These are phyloP conservation scores for Dorcus hopei DNA, from an alignment of 2,888 invertebrate species.

Conservation along the genomic window DNA sequence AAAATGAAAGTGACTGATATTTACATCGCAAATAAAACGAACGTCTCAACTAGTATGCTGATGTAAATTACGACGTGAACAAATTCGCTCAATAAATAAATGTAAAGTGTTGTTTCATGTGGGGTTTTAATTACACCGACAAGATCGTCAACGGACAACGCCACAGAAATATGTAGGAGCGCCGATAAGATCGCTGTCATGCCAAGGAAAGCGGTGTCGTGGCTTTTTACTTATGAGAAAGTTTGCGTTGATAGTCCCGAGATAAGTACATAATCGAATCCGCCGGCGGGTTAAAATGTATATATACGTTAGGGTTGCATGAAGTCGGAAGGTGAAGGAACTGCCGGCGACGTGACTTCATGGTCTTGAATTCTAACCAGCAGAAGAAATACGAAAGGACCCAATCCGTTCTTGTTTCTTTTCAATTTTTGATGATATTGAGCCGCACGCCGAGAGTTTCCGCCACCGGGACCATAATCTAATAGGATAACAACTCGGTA, in stretches of 20 bases:
- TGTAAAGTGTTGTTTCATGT: no score
- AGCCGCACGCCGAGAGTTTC: slow-evolving; percentile 19
- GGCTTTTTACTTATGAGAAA: slow-evolving; percentile 15
- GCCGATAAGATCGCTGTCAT: no score
- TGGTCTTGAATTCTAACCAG: slow-evolving; percentile 22
- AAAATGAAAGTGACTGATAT: no score
- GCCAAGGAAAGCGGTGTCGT: no score
- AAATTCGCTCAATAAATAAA: no score
- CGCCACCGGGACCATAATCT: slow-evolving; percentile 19
- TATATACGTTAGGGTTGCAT: slow-evolving; percentile 19
- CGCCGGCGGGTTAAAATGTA: slow-evolving; percentile 21
- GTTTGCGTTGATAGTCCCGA: slow-evolving; percentile 13
- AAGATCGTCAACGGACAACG: no score
- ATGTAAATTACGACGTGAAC: no score
- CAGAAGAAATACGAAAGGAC: slow-evolving; percentile 7
- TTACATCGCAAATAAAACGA: no score
- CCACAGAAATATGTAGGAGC: no score
- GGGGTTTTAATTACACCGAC: no score
- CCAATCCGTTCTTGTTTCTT: slow-evolving; percentile 28
- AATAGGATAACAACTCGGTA: slow-evolving; percentile 28
- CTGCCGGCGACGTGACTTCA: slow-evolving; percentile 18
- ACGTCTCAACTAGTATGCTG: no score
- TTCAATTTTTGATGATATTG: slow-evolving; percentile 30
- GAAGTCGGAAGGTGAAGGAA: slow-evolving; percentile 23
- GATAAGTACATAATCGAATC: slow-evolving; percentile 25